Percentiles rank a stretch among this genome's conserved stretches.
phyloP scores from a whole-genome alignment of 2,888 invertebrate species.

The Fissipunctia ypsillon region DNA sequence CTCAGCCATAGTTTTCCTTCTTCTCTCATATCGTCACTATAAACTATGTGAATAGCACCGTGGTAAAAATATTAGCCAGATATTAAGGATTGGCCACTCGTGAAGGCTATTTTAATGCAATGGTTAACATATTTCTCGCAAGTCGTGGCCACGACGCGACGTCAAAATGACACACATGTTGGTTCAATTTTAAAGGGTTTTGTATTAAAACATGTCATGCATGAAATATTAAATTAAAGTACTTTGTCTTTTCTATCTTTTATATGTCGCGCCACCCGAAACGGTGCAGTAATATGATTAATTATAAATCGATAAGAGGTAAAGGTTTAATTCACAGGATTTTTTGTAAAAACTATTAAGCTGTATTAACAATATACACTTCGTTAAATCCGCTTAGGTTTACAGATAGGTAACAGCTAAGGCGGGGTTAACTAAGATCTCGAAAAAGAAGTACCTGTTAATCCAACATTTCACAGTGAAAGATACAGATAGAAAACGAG shows the following conservation, averaged over 20 bases:
- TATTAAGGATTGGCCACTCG: too few relatives aligned
- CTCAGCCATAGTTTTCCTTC: neutral
- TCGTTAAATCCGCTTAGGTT: neutral
- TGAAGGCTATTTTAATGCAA: too few relatives aligned
- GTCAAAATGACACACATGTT: neutral
- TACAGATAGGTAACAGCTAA: too few relatives aligned
- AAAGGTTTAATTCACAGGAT: neutral
- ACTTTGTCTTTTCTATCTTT: neutral
- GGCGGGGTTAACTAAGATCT: neutral
- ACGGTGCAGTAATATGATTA: too few relatives aligned
- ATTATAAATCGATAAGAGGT: too few relatives aligned
- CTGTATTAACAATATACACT: neutral
- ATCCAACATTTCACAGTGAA: slow-evolving; percentile 16
- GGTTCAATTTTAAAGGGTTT: neutral
- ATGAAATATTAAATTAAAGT: neutral
- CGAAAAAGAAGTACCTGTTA: neutral
- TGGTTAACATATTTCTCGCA: too few relatives aligned
- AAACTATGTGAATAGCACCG: too few relatives aligned
- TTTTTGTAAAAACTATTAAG: neutral
- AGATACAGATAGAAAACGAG: neutral
- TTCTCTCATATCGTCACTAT: neutral
- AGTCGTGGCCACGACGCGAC: too few relatives aligned
- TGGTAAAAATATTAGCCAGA: too few relatives aligned
- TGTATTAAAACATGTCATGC: neutral
- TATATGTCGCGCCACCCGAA: too few relatives aligned